Evolutionary conservation across 2,888 invertebrate species (phyloP).

Genomic region (Argyra leucocephala): DNA sequence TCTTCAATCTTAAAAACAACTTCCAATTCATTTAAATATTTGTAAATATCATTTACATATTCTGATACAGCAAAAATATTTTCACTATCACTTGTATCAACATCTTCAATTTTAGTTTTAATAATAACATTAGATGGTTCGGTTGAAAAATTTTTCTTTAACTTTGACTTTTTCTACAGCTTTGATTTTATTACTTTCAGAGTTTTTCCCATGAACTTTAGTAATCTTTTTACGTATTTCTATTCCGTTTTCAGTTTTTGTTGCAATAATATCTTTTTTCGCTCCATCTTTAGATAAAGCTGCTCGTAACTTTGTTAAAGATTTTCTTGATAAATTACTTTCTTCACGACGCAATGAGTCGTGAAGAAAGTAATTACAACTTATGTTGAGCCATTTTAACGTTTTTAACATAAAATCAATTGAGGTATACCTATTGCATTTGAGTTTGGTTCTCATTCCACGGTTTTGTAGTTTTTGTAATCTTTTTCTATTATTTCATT

Average conservation of each 20-base stretch:
- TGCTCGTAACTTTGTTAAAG: conserved; percentile 36
- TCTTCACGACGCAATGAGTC: conserved; percentile 40
- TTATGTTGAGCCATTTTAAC: no score
- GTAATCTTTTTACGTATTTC: conserved; percentile 18
- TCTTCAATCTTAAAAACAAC: conserved; percentile 52
- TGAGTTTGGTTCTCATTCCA: no score
- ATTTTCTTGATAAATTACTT: conserved; percentile 37
- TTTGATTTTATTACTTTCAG: conserved; percentile 16
- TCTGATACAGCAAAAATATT: conserved; percentile 72
- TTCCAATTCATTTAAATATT: conserved; percentile 70
- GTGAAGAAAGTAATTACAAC: no score
- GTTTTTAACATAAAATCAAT: no score
- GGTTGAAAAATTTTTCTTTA: neutral
- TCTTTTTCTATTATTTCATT: no score
- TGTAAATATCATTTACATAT: conserved; percentile 84
- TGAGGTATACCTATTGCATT: no score
- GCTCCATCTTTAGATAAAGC: conserved; percentile 27
- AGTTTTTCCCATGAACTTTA: conserved; percentile 13
- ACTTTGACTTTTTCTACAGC: conserved; percentile 3
- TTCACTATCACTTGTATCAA: conserved; percentile 62
- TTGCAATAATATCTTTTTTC: conserved; percentile 9
- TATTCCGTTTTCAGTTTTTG: conserved; percentile 11
- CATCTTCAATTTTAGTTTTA: conserved; percentile 51
- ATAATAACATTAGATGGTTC: neutral
- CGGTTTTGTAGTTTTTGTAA: no score